These are phyloP conservation scores for Astur gentilis DNA, from an alignment of 2,113 vertebrate genomes.

Conservation along the genomic window DNA sequence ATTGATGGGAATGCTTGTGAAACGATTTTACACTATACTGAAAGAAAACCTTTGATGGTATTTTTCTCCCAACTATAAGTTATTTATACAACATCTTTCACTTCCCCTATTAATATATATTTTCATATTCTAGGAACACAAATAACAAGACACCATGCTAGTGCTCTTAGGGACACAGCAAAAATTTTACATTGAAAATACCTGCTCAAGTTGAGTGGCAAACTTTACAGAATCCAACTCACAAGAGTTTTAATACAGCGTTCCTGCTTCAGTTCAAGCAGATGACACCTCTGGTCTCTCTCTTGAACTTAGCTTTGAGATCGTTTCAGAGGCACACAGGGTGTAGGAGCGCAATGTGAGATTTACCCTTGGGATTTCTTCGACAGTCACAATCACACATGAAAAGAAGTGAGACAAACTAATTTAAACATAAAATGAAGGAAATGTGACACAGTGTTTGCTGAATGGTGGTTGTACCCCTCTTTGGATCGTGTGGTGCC, in stretches of 20 bases:
- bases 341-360: neutral
- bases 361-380: neutral
- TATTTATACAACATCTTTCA: neutral
- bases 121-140: neutral
- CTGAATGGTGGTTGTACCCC: neutral
- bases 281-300: neutral
- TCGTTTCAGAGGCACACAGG: neutral
- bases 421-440: neutral
- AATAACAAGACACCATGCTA: neutral
- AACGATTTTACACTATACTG: fast-evolving
- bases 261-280: neutral
- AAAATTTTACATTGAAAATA: neutral
- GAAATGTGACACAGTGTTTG: neutral
- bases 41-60: neutral
- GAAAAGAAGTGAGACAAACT: neutral
- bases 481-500: neutral
- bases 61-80: neutral
- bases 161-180: neutral
- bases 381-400: neutral
- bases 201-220: neutral
- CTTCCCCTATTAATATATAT: neutral
- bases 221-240: neutral
- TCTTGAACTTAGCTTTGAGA: neutral
- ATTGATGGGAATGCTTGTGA: neutral
- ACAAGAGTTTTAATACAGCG: neutral